Base-by-base conservation (phyloP, 2,888 invertebrate species). In the Drosophila quinaria region DNA sequence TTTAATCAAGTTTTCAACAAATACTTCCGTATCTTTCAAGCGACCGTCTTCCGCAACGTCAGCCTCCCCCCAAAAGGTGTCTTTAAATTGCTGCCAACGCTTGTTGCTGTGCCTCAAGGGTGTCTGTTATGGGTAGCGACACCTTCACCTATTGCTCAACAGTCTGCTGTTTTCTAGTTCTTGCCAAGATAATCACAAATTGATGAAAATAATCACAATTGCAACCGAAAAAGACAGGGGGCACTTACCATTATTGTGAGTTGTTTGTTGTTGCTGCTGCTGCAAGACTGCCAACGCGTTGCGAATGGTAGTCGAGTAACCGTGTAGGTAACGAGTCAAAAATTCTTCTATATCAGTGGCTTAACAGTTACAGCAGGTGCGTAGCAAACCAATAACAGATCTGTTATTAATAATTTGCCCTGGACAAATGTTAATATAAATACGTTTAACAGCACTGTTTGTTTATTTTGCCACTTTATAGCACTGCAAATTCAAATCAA, bases 21-120 rank as follows among this genome's bases (percentile, higher is more conserved):
- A 50, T 54, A 80, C 87, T 89, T 85, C 87, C 87, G 89, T 74
- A 56, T 75, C 51, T 80, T 42, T 56, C 35, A 25, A 50, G 31
- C 52, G 31, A 39, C 29, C 55, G 66, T 75, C 74, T 87, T 86
- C 81, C 82, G 80, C 74, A 77, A 71, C 52, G 56, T 78, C 77
- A 61, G 69, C 63, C 47, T n/a, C 35, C 62, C 33, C 60, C 50
- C 35, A 56, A 29, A 62, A 70, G 44, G 64, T 63, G 61, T 56
- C 65, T 64, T 9, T 3, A 17, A 71, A 61, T 55, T 15, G 11
- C 41, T 55, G 17, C 25, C 52, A 39, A 25, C 47, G 55, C 54
- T 67, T 56, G 44, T 59, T 74, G 68, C 54, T 73, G 62, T 77
- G 55, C 35, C 59, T 77, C 52, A 42, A 33, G 44, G 66, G 51